Evolutionary conservation across 2,888 invertebrate genomes (phyloP).

Genomic region (Ephialtes manifestator): DNA sequence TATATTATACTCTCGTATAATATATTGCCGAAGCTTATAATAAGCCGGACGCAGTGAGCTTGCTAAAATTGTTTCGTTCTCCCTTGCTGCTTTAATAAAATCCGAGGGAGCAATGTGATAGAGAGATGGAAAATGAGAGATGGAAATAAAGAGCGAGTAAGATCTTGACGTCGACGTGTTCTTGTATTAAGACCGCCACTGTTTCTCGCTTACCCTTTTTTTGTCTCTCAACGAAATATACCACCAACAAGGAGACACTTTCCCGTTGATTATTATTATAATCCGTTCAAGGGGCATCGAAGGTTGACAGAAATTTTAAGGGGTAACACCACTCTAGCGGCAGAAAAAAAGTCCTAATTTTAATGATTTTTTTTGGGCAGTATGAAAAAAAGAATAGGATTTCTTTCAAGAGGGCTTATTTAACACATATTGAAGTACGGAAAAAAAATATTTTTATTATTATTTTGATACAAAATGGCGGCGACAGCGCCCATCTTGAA

Average conservation of each 20-base stretch:
- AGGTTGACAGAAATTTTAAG: no score
- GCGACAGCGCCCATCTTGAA: no score
- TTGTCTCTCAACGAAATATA: neutral
- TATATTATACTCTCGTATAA: slow-evolving; percentile 67
- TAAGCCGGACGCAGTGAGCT: slow-evolving; percentile 77
- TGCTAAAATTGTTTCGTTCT: slow-evolving; percentile 83
- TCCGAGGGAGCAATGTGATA: slow-evolving; percentile 17
- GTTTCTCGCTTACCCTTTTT: neutral
- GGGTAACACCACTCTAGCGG: no score
- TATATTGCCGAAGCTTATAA: slow-evolving; percentile 80
- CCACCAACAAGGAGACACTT: neutral
- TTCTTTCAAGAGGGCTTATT: no score
- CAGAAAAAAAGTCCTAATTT: no score
- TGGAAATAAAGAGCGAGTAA: slow-evolving; percentile 7
- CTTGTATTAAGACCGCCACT: neutral
- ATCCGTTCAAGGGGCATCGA: neutral
- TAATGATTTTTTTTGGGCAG: no score
- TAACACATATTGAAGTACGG: no score
- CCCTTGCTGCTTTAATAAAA: slow-evolving; percentile 65
- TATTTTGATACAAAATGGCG: no score
- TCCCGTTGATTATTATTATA: neutral
- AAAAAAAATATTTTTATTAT: no score
- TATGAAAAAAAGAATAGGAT: no score
- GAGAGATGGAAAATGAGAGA: neutral
- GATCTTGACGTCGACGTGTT: neutral